These are phyloP conservation scores for Hydrochoerus hydrochaeris DNA, from an alignment of 2,113 vertebrate genomes.

Conservation along the genomic window DNA sequence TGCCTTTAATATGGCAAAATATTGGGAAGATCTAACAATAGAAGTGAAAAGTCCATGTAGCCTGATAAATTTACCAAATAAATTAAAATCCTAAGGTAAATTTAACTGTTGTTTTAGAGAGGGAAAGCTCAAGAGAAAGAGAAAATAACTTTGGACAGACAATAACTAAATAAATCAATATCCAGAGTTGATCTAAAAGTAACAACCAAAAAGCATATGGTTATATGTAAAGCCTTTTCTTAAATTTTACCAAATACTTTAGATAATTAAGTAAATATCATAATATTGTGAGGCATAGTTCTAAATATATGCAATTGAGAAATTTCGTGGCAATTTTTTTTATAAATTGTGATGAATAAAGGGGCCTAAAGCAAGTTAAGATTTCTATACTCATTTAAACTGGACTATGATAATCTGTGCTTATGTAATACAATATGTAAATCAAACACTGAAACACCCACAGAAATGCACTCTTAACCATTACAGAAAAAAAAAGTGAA, in stretches of 20 bases:
- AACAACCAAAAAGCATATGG: not conserved
- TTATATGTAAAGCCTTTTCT: not conserved
- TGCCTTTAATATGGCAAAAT: not conserved
- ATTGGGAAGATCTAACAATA: not conserved
- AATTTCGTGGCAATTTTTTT: not conserved
- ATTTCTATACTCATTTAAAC: not conserved
- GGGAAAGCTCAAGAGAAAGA: not conserved
- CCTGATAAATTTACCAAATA: not conserved
- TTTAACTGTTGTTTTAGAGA: not conserved
- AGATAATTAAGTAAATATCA: not conserved
- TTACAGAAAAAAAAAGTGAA: not conserved
- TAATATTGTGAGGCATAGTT: not conserved
- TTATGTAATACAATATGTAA: not conserved
- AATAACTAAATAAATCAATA: not conserved
- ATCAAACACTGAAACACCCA: not conserved
- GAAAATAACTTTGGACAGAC: not conserved
- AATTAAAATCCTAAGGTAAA: not conserved
- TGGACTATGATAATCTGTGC: not conserved
- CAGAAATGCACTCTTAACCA: not conserved
- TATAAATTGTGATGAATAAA: not conserved
- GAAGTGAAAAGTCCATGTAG: not conserved
- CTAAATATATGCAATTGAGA: not conserved
- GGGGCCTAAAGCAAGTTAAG: not conserved
- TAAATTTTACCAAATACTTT: not conserved
- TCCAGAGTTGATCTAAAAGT: not conserved